Base-by-base conservation (phyloP, 2,113 vertebrate genomes). In the Vulpes lagopus region DNA sequence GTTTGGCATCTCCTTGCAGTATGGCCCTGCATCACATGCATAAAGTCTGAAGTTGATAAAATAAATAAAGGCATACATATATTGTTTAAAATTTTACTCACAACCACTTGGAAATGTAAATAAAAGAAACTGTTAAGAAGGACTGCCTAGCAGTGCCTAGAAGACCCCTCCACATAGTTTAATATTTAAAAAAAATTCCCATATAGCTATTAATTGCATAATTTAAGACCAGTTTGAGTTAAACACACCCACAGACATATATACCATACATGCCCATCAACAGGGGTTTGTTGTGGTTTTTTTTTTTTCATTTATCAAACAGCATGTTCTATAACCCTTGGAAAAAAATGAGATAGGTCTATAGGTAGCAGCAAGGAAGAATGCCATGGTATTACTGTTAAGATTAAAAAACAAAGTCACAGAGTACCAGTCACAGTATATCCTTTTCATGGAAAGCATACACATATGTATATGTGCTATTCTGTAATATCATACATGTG, bases 71-170 rank as follows among this genome's bases (percentile, higher is more conserved):
- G 30, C 5, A 57, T 15, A 49, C 0, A 60, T 23, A 38, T 64
- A 91, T 43, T 30, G 62, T 65, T 90, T 84, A 78, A 76, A 83
- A 80, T 55, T 81, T 78, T 73, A 83, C n/a, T 57, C 53, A 71
- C 7, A 80, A 80, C 12, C 23, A 95, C 25, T 85, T 90, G 74
- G 76, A 64, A 88, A 93, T 38, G n/a, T 27, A 89, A 89, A 67
- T 69, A 78, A 94, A 83, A 76, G 30, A 83, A 69, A 73, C 20
- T 69, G 51, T 23, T 92, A 78, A 83, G 74, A 79, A 97, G 49
- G 14, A 97, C 6, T 49, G 7, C 32, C 14, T 79, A 59, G 84
- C 20, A 22, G 53, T 30, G 10, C 27, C 32, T 71, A 89, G 19
- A 94, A 87, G 55, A 85, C 60, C 22, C 0, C 69, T 32, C 11